These are phyloP conservation scores for Tetragonula carbonaria DNA, from an alignment of 2,888 invertebrate genomes.

Conservation along the genomic window DNA sequence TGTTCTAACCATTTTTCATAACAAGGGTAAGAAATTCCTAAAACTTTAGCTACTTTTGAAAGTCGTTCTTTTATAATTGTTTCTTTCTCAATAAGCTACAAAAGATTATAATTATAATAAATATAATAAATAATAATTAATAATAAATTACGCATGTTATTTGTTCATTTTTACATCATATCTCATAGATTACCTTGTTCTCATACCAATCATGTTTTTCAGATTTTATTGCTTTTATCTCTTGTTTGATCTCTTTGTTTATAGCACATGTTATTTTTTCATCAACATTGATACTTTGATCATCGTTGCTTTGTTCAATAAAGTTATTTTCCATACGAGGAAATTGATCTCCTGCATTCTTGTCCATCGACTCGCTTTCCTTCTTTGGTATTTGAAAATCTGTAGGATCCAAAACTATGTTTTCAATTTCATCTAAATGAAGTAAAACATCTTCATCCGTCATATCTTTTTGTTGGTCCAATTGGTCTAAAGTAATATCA, in stretches of 20 bases:
- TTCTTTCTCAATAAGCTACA: constrained; percentile 78
- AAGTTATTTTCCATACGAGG: neutral
- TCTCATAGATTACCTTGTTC: constrained; percentile 71
- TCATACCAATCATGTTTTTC: constrained; percentile 72
- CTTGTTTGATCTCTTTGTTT: neutral
- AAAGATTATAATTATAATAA: constrained; percentile 24
- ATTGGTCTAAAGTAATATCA: constrained; percentile 67
- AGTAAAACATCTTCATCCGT: constrained; percentile 77
- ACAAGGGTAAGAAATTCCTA: constrained; percentile 79
- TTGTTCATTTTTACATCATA: neutral
- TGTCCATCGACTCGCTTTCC: neutral
- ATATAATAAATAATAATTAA: constrained; percentile 22
- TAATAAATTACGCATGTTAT: constrained; percentile 1
- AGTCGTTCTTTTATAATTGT: constrained; percentile 77
- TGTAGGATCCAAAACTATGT: constrained; percentile 67
- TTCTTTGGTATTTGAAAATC: constrained; percentile 21
- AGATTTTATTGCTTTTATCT: neutral
- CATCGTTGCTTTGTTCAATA: neutral
- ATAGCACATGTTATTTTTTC: neutral
- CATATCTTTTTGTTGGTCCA: constrained; percentile 50
- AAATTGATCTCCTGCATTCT: neutral
- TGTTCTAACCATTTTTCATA: constrained; percentile 80
- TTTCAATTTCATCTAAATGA: constrained; percentile 79
- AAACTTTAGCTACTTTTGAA: constrained; percentile 78
- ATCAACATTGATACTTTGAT: neutral